A percentile compares a stretch with the other conserved stretches of the same genome.
phyloP scores from a whole-genome alignment of 2,797 vertebrate species.

The Nyctalus aviator region DNA sequence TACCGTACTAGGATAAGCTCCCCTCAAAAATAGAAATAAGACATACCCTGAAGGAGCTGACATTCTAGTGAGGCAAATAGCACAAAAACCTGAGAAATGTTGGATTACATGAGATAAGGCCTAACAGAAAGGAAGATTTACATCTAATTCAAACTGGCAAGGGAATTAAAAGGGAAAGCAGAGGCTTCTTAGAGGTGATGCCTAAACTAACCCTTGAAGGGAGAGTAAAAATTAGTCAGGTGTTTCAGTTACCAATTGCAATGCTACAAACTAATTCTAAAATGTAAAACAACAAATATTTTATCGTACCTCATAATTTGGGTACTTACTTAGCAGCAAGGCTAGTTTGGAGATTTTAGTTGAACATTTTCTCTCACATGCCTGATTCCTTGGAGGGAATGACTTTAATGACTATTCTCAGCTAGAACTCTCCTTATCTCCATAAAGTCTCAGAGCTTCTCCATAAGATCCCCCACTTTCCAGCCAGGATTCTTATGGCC shows the following conservation, averaged over 20 bases:
- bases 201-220: conserved; percentile 11
- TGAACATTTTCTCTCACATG: neutral
- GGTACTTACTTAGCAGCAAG: neutral
- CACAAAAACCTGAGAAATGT: conserved; percentile 18
- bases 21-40: neutral
- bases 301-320: neutral
- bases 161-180: neutral
- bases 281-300: neutral
- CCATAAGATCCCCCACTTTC: neutral
- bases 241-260: neutral
- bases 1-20: neutral
- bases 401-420: neutral
- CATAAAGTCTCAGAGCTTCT: neutral
- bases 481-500: neutral
- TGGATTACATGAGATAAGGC: neutral
- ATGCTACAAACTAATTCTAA: neutral
- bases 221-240: neutral
- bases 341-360: neutral
- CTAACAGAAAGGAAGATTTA: neutral
- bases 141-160: neutral
- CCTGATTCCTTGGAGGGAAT: neutral
- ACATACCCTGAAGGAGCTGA: neutral
- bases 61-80: neutral
- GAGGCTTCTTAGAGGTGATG: neutral
- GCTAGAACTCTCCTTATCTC: neutral